Conservation (phyloP, 1,140 invertebrate species). For the Epicauta chinensis region DNA sequence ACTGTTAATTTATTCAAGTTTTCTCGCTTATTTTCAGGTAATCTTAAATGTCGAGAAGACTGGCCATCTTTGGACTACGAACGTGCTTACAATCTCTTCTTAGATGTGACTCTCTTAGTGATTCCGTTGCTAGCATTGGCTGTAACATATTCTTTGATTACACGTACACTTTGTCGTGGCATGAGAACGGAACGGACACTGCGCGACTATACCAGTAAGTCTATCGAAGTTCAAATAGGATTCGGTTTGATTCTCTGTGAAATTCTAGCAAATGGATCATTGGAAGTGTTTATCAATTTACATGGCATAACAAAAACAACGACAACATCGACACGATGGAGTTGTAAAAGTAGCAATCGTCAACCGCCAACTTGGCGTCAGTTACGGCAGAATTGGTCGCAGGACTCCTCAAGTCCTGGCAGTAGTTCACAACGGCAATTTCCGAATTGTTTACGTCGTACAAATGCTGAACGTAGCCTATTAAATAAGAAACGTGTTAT, state of each 20-base stretch:
- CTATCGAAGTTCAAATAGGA: neutral
- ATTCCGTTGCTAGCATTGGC: slow-evolving; percentile 71
- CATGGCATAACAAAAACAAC: slow-evolving; percentile 27
- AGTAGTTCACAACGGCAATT: slow-evolving; percentile 23
- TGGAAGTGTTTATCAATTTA: slow-evolving; percentile 35
- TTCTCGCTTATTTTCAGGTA: slow-evolving; percentile 25
- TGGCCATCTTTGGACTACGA: slow-evolving; percentile 61
- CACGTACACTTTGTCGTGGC: slow-evolving; percentile 34
- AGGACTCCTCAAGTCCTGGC: slow-evolving; percentile 29
- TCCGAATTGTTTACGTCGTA: slow-evolving; percentile 29
- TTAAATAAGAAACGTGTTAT: slow-evolving; percentile 46
- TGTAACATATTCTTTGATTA: slow-evolving; percentile 57
- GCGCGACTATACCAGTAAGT: slow-evolving; percentile 11
- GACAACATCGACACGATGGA: slow-evolving; percentile 17
- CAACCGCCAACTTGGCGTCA: slow-evolving; percentile 21
- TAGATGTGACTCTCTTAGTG: slow-evolving; percentile 65
- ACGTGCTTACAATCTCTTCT: slow-evolving; percentile 64
- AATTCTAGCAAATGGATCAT: slow-evolving; percentile 23
- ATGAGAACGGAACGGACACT: slow-evolving; percentile 30
- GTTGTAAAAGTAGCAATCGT: slow-evolving; percentile 12
- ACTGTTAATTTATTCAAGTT: no score
- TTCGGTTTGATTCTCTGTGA: neutral
- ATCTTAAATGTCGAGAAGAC: slow-evolving; percentile 65
- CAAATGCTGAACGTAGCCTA: slow-evolving; percentile 45
- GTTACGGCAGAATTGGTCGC: slow-evolving; percentile 33